Conservation (phyloP, 2,113 vertebrate genomes). For the Ranitomeya imitator region DNA sequence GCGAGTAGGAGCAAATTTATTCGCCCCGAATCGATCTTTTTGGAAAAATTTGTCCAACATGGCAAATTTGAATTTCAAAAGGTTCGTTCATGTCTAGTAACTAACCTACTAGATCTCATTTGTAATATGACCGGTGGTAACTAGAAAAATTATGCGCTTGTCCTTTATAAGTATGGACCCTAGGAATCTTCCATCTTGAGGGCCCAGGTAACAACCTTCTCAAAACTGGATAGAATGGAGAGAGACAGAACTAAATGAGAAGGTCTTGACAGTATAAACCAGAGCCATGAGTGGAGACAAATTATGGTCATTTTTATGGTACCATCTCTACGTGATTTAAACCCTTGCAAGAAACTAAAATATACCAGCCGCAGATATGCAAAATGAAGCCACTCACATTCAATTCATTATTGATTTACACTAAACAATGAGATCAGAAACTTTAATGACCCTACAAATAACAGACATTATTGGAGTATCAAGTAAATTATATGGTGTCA, state of each 20-base stretch:
- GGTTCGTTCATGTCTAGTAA: no score
- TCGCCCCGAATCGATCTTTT: no score
- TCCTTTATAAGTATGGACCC: no score
- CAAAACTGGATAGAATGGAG: background rate
- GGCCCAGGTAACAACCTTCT: no score
- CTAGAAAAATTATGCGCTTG: no score
- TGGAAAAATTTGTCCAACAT: no score
- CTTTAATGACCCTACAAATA: background rate
- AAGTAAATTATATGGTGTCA: background rate
- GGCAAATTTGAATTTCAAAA: no score
- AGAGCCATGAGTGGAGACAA: background rate
- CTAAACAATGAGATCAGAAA: constrained; percentile 1
- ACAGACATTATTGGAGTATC: background rate
- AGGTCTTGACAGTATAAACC: background rate
- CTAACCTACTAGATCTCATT: no score
- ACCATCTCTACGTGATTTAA: background rate
- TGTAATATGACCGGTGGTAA: no score
- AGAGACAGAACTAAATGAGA: background rate
- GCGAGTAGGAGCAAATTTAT: no score
- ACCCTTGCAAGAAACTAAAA: background rate
- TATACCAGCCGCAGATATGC: background rate
- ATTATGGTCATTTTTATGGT: background rate
- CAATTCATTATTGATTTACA: background rate
- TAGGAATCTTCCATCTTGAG: no score
- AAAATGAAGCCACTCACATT: background rate